These are phyloP conservation scores for Danio jaintianensis DNA, from an alignment of 2,797 vertebrate species.

Conservation along the genomic window DNA sequence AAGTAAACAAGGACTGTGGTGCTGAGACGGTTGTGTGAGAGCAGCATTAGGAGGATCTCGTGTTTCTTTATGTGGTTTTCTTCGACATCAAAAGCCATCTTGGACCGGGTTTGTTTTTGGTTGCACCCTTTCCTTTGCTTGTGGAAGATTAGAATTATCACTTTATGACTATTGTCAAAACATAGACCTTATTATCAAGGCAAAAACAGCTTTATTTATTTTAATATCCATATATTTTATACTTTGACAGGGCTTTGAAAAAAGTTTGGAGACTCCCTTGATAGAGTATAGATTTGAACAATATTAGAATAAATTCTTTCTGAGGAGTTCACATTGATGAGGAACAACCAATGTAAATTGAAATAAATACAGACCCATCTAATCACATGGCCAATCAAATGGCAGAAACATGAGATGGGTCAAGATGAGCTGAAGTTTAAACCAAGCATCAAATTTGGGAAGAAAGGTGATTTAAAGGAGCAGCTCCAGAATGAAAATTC, in stretches of 20 bases:
- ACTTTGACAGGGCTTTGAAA: not conserved
- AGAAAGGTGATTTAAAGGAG: too few species aligned
- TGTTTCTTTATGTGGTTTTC: slow-evolving; percentile 44
- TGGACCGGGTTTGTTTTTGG: slow-evolving; percentile 12
- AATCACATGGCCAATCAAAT: too few species aligned
- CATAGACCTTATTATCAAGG: not conserved
- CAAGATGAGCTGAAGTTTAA: too few species aligned
- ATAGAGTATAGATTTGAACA: not conserved
- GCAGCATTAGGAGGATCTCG: slow-evolving; percentile 12
- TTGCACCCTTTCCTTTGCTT: slow-evolving; percentile 7
- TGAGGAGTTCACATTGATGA: not conserved
- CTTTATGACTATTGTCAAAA: not conserved
- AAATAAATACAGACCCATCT: too few species aligned
- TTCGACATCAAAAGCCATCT: slow-evolving; percentile 35
- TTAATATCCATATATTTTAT: not conserved
- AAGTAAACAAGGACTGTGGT: slow-evolving; percentile 17
- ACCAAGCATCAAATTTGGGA: too few species aligned
- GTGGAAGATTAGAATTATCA: not conserved
- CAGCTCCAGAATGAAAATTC: too few species aligned
- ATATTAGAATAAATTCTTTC: not conserved
- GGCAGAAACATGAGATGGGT: too few species aligned
- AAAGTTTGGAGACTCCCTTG: not conserved
- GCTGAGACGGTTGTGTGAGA: not conserved
- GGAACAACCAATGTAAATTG: not conserved
- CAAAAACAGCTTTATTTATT: not conserved